Conservation (phyloP, 1,140 invertebrate genomes). For the Euura saliciscinereae region DNA sequence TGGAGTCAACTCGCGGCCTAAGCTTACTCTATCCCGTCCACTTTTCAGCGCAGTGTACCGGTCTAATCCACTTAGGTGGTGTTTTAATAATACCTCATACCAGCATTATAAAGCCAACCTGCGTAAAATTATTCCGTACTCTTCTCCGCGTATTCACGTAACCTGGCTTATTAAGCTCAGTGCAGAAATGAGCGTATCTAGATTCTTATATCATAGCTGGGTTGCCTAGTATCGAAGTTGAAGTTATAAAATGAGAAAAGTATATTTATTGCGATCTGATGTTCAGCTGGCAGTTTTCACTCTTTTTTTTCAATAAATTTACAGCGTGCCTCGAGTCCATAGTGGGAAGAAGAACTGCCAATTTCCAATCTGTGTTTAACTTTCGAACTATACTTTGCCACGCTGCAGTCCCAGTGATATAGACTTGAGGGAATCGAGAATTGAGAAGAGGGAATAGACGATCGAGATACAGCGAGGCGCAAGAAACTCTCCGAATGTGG, state of each 20-base stretch:
- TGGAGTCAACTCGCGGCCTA: not conserved
- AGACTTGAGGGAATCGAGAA: conserved; percentile 9
- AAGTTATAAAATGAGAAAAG: no score
- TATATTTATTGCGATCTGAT: no score
- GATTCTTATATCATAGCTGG: no score
- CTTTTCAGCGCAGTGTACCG: not conserved
- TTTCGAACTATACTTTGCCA: conserved; percentile 34
- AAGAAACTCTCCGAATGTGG: not conserved
- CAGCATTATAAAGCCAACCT: not conserved
- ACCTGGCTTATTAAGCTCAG: not conserved
- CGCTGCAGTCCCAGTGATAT: conserved; percentile 3
- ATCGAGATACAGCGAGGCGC: conserved; percentile 17
- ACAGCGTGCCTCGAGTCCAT: not conserved
- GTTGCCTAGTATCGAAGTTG: no score
- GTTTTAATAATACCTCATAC: not conserved
- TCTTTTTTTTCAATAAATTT: no score
- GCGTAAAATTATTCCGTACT: not conserved
- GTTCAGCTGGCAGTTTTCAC: no score
- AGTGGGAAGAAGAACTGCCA: conserved; percentile 37
- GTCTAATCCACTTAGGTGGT: conserved; percentile 8
- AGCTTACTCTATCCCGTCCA: conserved; percentile 8
- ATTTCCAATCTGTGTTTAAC: conserved; percentile 44
- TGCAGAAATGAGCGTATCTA: not conserved
- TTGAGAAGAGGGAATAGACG: conserved; percentile 19
- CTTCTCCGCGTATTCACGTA: not conserved